Conservation (phyloP, 2,888 invertebrate species). For the Folsomia manolachei region DNA sequence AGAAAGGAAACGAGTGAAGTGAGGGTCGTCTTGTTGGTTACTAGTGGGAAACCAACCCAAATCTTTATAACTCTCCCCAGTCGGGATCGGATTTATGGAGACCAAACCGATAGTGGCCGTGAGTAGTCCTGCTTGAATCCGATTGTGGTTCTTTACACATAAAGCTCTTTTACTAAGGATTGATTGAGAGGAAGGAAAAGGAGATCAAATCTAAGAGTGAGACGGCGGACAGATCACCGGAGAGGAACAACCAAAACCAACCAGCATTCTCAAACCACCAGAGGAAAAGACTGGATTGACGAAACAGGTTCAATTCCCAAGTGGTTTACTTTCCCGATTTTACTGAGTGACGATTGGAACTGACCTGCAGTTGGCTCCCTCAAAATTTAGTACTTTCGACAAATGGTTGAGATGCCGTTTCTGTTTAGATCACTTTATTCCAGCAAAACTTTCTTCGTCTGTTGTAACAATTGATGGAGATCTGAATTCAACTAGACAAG, state of each 20-base stretch:
- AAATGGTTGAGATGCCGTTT: neutral
- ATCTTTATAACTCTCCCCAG: neutral
- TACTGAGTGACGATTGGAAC: no score
- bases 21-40: neutral
- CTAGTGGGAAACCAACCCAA: neutral
- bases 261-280: neutral
- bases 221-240: constrained; percentile 1
- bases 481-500: constrained; percentile 28
- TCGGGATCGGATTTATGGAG: neutral
- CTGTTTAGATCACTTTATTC: no score
- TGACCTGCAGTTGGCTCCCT: neutral
- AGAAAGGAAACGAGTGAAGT: neutral
- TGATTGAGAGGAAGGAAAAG: constrained; percentile 12
- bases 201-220: constrained; percentile 16
- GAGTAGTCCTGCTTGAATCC: constrained; percentile 12
- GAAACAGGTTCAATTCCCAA: constrained; percentile 7
- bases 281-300: no score
- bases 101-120: neutral
- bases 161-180: constrained; percentile 6
- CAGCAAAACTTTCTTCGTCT: neutral
- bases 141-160: constrained; percentile 37
- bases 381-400: neutral
- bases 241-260: neutral
- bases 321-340: neutral
- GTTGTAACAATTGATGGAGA: neutral